Conservation (phyloP, 2,888 invertebrate species). For the Baccha elongata region DNA sequence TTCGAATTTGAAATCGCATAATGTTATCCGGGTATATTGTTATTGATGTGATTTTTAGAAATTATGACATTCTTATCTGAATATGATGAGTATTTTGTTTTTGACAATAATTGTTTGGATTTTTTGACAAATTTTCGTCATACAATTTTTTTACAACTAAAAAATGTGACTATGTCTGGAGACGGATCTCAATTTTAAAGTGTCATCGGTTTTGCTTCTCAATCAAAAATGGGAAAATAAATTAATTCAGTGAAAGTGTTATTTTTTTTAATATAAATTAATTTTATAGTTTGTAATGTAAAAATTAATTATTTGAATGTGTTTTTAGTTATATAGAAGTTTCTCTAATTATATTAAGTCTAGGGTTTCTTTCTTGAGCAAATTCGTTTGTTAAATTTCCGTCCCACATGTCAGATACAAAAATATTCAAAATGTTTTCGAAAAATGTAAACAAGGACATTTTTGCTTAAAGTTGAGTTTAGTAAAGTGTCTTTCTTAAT, state of each 20-base stretch:
- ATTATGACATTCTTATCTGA: constrained; percentile 28
- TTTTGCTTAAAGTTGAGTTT: too few relatives aligned
- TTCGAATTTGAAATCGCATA: constrained; percentile 19
- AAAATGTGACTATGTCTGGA: too few relatives aligned
- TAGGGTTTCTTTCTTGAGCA: neutral
- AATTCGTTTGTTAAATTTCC: neutral
- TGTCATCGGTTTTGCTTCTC: too few relatives aligned
- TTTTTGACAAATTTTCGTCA: neutral
- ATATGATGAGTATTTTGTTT: neutral
- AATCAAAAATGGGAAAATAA: neutral
- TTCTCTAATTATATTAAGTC: too few relatives aligned
- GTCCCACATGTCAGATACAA: too few relatives aligned
- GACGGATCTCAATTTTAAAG: too few relatives aligned
- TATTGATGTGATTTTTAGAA: constrained; percentile 55
- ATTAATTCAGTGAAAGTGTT: constrained; percentile 34
- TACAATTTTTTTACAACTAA: neutral
- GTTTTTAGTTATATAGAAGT: too few relatives aligned
- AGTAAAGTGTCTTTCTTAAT: too few relatives aligned
- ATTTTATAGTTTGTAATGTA: neutral
- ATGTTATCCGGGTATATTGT: constrained; percentile 29
- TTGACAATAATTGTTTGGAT: neutral
- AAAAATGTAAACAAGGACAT: too few relatives aligned
- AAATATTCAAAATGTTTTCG: too few relatives aligned
- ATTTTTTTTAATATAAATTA: neutral
- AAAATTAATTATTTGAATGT: too few relatives aligned